Evolutionary conservation across 2,888 invertebrate genomes (phyloP).

Genomic region (Chrysina gloriosa): DNA sequence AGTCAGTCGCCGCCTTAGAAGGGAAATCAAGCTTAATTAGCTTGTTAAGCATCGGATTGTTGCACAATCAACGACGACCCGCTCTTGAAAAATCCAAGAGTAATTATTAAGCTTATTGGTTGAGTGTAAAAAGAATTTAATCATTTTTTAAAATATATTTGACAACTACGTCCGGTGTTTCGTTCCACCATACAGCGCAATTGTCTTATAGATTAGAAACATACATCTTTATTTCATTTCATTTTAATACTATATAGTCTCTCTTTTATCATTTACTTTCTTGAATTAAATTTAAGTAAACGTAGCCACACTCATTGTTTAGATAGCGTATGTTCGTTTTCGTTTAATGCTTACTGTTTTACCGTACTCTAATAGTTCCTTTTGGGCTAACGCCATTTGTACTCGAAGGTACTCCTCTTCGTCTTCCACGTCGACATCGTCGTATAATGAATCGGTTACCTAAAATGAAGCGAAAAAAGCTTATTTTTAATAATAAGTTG

Average conservation of each 20-base stretch:
- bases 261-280: slow-evolving; percentile 18
- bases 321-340: slow-evolving; percentile 48
- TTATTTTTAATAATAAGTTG: too few species aligned
- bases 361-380: slow-evolving; percentile 62
- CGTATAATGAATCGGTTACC: slow-evolving; percentile 79
- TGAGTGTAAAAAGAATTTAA: too few species aligned
- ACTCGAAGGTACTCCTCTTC: slow-evolving; percentile 64
- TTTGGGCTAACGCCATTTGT: slow-evolving; percentile 64
- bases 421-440: slow-evolving; percentile 80
- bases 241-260: slow-evolving; percentile 37
- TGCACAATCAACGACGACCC: too few species aligned
- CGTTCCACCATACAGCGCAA: slow-evolving; percentile 14
- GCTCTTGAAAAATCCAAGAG: too few species aligned
- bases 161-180: too few species aligned
- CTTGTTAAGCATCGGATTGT: too few species aligned
- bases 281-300: slow-evolving; percentile 16
- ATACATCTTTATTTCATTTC: slow-evolving; percentile 20
- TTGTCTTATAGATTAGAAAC: slow-evolving; percentile 23
- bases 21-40: too few species aligned
- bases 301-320: slow-evolving; percentile 40
- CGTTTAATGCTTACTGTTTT: slow-evolving; percentile 54
- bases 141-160: too few species aligned
- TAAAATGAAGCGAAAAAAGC: slow-evolving; percentile 55
- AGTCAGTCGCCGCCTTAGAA: too few species aligned
- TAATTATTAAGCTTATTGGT: too few species aligned